Evolutionary conservation across 2,797 vertebrate genomes (phyloP).

Genomic region (Gobio occitaniae): DNA sequence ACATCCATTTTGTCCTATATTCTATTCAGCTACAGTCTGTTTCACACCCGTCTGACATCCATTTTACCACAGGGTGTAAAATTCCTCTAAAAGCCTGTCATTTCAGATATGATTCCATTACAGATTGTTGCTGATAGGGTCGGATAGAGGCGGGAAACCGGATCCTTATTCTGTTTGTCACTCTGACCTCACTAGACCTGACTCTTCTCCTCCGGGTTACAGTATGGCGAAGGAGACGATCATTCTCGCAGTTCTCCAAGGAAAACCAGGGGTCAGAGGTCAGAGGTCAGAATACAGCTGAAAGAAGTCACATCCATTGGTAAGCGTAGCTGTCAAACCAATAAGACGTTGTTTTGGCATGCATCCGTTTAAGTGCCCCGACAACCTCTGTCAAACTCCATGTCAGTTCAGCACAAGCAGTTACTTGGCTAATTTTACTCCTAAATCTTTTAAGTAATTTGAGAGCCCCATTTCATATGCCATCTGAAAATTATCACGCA

Average conservation of each 20-base stretch:
- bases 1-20: not conserved
- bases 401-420: conserved; percentile 3
- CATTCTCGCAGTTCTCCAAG: conserved; percentile 11
- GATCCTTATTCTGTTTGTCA: conserved; percentile 32
- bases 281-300: conserved; percentile 17
- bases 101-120: conserved; percentile 6
- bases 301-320: not conserved
- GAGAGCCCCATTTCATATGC: conserved; percentile 20
- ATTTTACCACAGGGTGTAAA: conserved; percentile 16
- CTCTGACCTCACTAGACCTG: conserved; percentile 20
- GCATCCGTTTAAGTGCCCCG: not conserved
- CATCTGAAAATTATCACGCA: conserved; percentile 36
- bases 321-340: not conserved
- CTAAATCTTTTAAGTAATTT: conserved; percentile 46
- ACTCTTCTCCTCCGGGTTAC: not conserved
- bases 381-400: not conserved
- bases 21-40: not conserved
- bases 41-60: not conserved
- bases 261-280: conserved; percentile 39
- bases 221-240: not conserved
- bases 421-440: conserved; percentile 18
- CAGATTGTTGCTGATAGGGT: not conserved
- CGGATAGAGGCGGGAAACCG: not conserved
- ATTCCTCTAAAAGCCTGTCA: conserved; percentile 18
- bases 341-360: not conserved